Evolutionary conservation across 2,797 vertebrate genomes (phyloP), one percentile per base, ranked within the genome.

Genomic region (Gambusia yucatana): DNA sequence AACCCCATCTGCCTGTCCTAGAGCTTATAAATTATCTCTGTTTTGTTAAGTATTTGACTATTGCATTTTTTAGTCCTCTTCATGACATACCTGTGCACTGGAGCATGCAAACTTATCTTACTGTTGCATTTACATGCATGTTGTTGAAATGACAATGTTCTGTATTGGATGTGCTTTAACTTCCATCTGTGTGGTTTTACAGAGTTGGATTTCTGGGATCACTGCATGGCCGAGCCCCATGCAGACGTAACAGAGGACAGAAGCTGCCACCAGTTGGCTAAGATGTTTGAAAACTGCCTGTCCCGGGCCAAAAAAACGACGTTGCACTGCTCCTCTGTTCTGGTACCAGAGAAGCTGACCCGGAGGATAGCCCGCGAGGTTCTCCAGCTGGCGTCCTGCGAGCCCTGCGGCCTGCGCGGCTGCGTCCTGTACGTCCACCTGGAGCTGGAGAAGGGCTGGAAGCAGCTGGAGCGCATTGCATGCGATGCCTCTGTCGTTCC

Each of bases 391-490:
- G 94, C 97, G 0, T 94, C 96, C 0, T 92, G 95, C 0, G 97
- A 98, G 92, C 97, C 97, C 61, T 98, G 97, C 1, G 97, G 97
- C 70, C 95, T 98, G 33, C 94, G 97, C 0, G 97, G 97, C 47
- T 97, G 96, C 11, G 87, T 97, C 76, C 93, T 98, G 71, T 95
- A 96, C 4, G 84, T 98, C 74, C 95, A 96, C 71, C 90, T 98
- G 85, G 97, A 98, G 89, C 88, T 91, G 80, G 97, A 96, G 79
- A 95, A 95, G 79, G 94, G 95, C 79, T 97, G 96, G 91, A 96
- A 95, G 90, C 95, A 94, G 82, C 93, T 98, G 81, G 97, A 97
- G 88, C 93, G 94, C 80, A 94, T 98, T 3, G 93, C 94, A 46
- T 97, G 94, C 39, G 97, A 97, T 4, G 81, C 96, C 57, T 94